Percentiles rank a stretch among this genome's conserved stretches.
phyloP scores from a whole-genome alignment of 2,888 invertebrate genomes.

The Pyrocoelia pectoralis region DNA sequence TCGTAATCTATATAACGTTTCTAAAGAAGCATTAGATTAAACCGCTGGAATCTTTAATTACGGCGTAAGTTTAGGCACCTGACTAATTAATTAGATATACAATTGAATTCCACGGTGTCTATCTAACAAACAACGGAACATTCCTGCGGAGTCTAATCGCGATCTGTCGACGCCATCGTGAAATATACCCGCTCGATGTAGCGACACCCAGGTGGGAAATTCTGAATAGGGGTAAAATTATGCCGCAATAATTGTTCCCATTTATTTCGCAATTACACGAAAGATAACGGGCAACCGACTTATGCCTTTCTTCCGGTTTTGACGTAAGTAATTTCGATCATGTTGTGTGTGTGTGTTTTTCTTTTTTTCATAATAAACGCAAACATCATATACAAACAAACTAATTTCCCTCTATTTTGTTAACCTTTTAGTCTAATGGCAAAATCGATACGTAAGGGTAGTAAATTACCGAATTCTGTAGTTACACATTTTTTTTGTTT shows the following conservation, averaged over 20 bases:
- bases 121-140: conserved; percentile 55
- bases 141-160: conserved; percentile 53
- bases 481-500: not conserved
- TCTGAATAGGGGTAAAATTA: conserved; percentile 28
- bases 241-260: conserved; percentile 47
- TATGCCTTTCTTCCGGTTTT: conserved; percentile 2
- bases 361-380: not conserved
- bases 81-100: conserved; percentile 58
- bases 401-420: conserved; percentile 7
- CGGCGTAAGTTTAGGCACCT: conserved; percentile 44
- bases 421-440: conserved; percentile 6
- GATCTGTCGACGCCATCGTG: conserved; percentile 49
- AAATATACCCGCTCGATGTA: too few relatives aligned
- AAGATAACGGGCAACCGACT: conserved; percentile 28
- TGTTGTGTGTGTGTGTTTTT: not conserved
- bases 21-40: conserved; percentile 41
- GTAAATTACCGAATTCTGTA: conserved; percentile 7
- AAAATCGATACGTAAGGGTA: conserved; percentile 4
- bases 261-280: conserved; percentile 47
- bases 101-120: conserved; percentile 56
- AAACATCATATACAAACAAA: conserved; percentile 3
- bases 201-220: conserved; percentile 47
- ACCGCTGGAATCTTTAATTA: conserved; percentile 53
- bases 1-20: not conserved
- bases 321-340: not conserved